Base-by-base conservation (phyloP, 2,113 vertebrate genomes). In the Gobiocypris rarus region DNA sequence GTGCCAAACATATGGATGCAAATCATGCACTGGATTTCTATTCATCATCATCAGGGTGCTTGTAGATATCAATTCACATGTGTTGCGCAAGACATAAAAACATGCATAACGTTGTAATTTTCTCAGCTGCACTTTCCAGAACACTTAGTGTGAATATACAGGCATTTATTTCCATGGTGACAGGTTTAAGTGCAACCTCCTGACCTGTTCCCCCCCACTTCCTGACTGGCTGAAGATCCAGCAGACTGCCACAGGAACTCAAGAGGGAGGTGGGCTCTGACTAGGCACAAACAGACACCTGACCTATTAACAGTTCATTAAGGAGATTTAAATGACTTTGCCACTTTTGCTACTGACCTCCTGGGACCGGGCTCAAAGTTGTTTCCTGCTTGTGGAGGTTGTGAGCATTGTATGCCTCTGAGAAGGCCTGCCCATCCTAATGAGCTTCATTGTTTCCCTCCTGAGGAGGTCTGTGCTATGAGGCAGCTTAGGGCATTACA, bases 281-380 rank as follows among this genome's bases (percentile, higher is more conserved):
- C 71, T 45, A 43, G 75, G 69, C 54, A 78, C 65, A 75, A 58
- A 45, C 8, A 79, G 34, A 86, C 77, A 78, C 56, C 74, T 78
- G 75, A 87, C 58, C 80, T 75, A 79, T 83, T 87, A 85, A 71
- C 84, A 82, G 77, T 81, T 90, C 89, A 89, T 89, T 89, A 90
- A 82, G 77, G 71, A 86, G 84, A 89, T 87, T 88, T 90, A 83
- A 73, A 84, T 89, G 83, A 89, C 81, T 87, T 87, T 87, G 83
- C 69, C 85, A 89, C 88, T 83, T 90, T 87, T 86, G 28, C 73
- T 48, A 67, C 84, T 87, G 78, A 89, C 85, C 87, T 89, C 86
- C 82, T 88, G 71, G 80, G 86, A 83, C 59, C 41, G 34, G 48
- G 71, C 86, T 58, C 77, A 79, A 86, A 85, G 81, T 59, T 76